Evolutionary conservation across 2,113 vertebrate genomes (phyloP).

Genomic region (Chaetodon trifascialis): DNA sequence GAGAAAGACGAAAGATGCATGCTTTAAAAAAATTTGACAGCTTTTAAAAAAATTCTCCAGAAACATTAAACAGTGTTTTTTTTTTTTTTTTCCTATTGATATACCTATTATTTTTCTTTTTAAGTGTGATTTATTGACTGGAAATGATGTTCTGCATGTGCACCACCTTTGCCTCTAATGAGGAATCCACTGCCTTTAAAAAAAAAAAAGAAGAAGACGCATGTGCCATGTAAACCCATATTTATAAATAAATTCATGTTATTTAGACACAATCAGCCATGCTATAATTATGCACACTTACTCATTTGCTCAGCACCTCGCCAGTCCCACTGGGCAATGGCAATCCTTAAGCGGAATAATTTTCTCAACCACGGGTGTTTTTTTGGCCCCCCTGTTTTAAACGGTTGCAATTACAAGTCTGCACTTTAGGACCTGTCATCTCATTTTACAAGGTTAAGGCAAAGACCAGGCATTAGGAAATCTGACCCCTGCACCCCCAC

Average conservation of each 20-base stretch:
- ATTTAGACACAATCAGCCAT: constrained; percentile 73
- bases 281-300: constrained; percentile 80
- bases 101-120: constrained; percentile 1
- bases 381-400: constrained; percentile 71
- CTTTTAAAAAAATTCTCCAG: not conserved
- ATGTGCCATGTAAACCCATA: constrained; percentile 52
- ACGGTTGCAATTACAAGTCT: constrained; percentile 81
- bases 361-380: constrained; percentile 64
- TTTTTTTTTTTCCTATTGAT: not conserved
- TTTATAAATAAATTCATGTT: constrained; percentile 79
- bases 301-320: constrained; percentile 74
- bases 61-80: not conserved
- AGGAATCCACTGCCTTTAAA: constrained; percentile 38
- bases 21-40: constrained; percentile 7
- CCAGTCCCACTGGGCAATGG: constrained; percentile 70
- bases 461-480: constrained; percentile 80
- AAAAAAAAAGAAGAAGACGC: constrained; percentile 31
- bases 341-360: constrained; percentile 72
- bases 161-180: constrained; percentile 34
- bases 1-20: constrained; percentile 35
- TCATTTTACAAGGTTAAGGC: constrained; percentile 81
- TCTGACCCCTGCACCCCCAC: constrained; percentile 54
- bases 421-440: constrained; percentile 79
- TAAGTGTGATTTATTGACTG: constrained; percentile 38
- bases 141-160: constrained; percentile 52